Percentiles rank a stretch among this genome's conserved stretches.
Conservation (phyloP, 1,140 invertebrate genomes). For the Eufriesea mexicana region DNA sequence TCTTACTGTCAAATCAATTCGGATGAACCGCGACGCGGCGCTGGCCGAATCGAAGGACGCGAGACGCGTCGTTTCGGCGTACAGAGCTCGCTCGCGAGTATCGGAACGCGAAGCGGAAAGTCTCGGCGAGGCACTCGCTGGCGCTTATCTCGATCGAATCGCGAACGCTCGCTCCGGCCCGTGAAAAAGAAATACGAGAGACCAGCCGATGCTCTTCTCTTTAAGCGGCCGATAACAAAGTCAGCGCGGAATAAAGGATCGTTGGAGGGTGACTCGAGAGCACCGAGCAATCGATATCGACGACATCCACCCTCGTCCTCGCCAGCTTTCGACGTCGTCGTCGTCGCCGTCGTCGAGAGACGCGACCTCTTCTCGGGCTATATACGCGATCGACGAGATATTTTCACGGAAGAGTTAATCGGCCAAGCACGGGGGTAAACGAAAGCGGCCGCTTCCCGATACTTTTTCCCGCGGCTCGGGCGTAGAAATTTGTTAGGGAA, state of each 20-base stretch:
- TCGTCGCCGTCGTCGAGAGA: no score
- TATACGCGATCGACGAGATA: no score
- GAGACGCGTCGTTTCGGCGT: no score
- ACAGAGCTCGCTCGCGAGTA: no score
- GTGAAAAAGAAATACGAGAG: slow-evolving; percentile 59
- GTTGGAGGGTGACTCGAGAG: slow-evolving; percentile 44
- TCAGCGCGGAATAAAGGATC: slow-evolving; percentile 50
- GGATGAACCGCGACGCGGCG: no score
- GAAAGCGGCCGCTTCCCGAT: no score
- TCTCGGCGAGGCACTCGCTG: slow-evolving; percentile 9
- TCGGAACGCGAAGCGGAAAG: slow-evolving; percentile 14
- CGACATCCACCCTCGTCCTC: not conserved
- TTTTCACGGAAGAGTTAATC: no score
- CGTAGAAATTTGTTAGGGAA: not conserved
- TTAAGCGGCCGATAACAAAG: slow-evolving; percentile 57
- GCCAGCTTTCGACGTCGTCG: not conserved
- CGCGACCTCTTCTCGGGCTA: no score
- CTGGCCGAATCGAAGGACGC: no score
- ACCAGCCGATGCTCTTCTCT: slow-evolving; percentile 45
- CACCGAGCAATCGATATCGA: slow-evolving; percentile 51
- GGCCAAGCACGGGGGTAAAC: no score
- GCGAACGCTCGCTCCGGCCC: not conserved
- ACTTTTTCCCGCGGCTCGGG: not conserved
- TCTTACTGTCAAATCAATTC: no score
- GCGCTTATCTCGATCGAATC: slow-evolving; percentile 57